Evolutionary conservation across 1,140 invertebrate genomes (phyloP), one percentile per base, ranked within the genome.

Genomic region (Hesperophylax magnus): DNA sequence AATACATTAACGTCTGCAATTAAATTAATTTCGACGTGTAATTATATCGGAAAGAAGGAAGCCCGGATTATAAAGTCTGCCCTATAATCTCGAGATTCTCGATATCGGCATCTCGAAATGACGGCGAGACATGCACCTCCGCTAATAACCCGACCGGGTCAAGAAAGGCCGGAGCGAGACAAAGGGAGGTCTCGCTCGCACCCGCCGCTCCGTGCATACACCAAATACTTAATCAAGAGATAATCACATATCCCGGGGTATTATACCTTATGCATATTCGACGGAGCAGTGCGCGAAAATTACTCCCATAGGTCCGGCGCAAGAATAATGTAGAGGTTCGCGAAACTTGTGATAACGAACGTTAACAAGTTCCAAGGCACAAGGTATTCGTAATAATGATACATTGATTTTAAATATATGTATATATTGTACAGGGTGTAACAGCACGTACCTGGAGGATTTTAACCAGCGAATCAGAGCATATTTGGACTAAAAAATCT

Each of bases 201-300:
- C 77, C 61, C 77, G 53, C 60, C 24, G 67, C 34, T 53, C 53
- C 60, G 61, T 65, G 47, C 60, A 22, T 67, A 53, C 60, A 78
- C 77, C 77, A 56, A 78, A 78, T 65, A 67, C 63, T 78, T 78
- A 52, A 78, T 67, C 60, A 78, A 39, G 20, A 78, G 63, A 67
- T 67, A 78, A 78, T 77, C 75, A 77, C 58, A 47, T 24, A 31
- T 34, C 22, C 31, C 27, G 75, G 47, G 75, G 17, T 77, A 77
- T 5, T 77, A 77, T 9, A 75, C 31, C 9, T 27, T 56, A 58
- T 75, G 72, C 72, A 75, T 20, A 75, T 24, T 75, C 72, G 22
- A 58, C 72, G 15, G 52, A 31, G 14, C 52, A 58, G 72, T 75
- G 52, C 53, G 63, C 63, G 63, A 75, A 56, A 75, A 75, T 31